phyloP scores from a whole-genome alignment of 2,113 vertebrate genomes.

The Bufo gargarizans region DNA sequence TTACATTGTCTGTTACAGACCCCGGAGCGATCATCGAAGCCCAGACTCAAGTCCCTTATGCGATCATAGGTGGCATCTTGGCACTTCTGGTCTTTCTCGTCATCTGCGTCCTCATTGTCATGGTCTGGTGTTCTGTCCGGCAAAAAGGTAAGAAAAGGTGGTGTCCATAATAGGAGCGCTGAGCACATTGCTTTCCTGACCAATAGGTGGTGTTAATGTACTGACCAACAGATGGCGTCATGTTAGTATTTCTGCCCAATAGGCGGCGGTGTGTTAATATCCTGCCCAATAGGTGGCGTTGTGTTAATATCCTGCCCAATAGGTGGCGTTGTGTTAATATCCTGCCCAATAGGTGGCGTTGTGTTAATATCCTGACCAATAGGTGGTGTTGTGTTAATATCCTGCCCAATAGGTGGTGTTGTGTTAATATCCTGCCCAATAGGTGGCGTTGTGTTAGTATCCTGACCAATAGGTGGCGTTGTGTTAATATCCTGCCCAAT shows the following conservation, averaged over 20 bases:
- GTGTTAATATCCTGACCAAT: no score
- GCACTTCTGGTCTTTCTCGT: slow-evolving; percentile 89
- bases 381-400: no score
- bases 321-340: no score
- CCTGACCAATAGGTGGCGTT: background rate
- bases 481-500: background rate
- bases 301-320: background rate
- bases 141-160: slow-evolving; percentile 84
- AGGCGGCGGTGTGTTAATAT: background rate
- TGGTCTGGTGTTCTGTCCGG: slow-evolving; percentile 91
- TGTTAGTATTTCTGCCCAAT: background rate
- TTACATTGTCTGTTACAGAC: slow-evolving; percentile 68
- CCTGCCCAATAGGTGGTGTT: no score
- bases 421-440: no score
- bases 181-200: background rate
- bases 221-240: background rate
- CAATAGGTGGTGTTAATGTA: background rate
- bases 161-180: background rate
- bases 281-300: background rate
- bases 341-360: no score
- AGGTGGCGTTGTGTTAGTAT: no score
- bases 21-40: slow-evolving; percentile 88
- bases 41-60: slow-evolving; percentile 87
- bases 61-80: slow-evolving; percentile 87
- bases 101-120: slow-evolving; percentile 89